Evolutionary conservation across 2,888 invertebrate genomes (phyloP).

Genomic region (Lasioglossum malachurum): DNA sequence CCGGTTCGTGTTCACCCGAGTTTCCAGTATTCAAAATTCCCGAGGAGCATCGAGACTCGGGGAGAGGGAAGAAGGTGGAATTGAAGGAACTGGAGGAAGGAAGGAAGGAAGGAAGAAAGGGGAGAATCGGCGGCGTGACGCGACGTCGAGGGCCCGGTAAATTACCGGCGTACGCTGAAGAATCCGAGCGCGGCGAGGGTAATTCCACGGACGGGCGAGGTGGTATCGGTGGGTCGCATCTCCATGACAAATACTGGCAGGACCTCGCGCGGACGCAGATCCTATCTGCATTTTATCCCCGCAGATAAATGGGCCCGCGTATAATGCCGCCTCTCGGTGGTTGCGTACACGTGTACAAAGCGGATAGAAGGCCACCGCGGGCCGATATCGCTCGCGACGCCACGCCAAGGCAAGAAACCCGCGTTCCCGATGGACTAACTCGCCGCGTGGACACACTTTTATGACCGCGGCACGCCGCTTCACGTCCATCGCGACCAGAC

Average conservation of each 20-base stretch:
- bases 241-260: conserved; percentile 84
- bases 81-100: neutral
- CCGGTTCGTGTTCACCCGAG: neutral
- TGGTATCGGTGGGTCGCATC: conserved; percentile 81
- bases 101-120: conserved; percentile 22
- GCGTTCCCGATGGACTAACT: conserved; percentile 27
- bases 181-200: conserved; percentile 75
- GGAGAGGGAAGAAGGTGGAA: neutral
- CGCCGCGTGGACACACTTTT: conserved; percentile 22
- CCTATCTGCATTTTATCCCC: conserved; percentile 79
- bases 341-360: conserved; percentile 60
- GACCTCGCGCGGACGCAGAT: conserved; percentile 83
- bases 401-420: conserved; percentile 36
- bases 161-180: conserved; percentile 79
- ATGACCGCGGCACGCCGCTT: conserved; percentile 28
- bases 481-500: neutral
- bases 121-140: conserved; percentile 53
- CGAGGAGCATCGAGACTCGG: neutral
- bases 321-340: conserved; percentile 73
- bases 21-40: neutral
- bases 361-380: conserved; percentile 57
- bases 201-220: conserved; percentile 74
- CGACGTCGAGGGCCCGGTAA: conserved; percentile 75
- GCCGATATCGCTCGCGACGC: conserved; percentile 47
- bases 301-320: conserved; percentile 82